These are phyloP conservation scores for Mamestra brassicae DNA, from an alignment of 2,888 invertebrate species.

Conservation along the genomic window DNA sequence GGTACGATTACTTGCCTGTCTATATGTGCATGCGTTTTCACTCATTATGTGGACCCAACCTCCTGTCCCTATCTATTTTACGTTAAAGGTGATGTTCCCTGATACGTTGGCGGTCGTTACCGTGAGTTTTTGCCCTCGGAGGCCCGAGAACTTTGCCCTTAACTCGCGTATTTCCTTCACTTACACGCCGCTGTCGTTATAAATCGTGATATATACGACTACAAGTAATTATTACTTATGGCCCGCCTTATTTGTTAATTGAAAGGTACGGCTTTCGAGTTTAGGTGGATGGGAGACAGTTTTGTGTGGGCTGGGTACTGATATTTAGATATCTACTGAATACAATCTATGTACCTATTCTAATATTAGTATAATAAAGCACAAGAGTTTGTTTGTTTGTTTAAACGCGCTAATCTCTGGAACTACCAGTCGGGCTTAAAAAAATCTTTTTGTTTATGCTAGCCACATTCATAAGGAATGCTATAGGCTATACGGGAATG, in stretches of 20 bases:
- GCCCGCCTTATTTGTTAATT: conserved; percentile 62
- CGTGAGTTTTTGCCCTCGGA: conserved; percentile 62
- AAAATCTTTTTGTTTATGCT: too few relatives aligned
- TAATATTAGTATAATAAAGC: too few relatives aligned
- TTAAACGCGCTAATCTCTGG: too few relatives aligned
- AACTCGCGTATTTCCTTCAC: conserved; percentile 69
- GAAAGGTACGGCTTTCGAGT: conserved; percentile 59
- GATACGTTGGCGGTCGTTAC: conserved; percentile 64
- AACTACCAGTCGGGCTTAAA: too few relatives aligned
- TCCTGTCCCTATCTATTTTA: neutral
- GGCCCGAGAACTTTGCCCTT: conserved; percentile 58
- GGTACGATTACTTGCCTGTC: too few relatives aligned
- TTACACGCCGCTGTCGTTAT: conserved; percentile 62
- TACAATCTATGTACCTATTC: too few relatives aligned
- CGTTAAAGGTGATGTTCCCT: conserved; percentile 41
- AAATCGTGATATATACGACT: conserved; percentile 66
- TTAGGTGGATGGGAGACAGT: conserved; percentile 36
- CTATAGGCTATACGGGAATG: too few relatives aligned
- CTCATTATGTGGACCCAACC: too few relatives aligned
- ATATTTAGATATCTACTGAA: conserved; percentile 1
- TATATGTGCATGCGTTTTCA: too few relatives aligned
- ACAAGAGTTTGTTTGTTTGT: too few relatives aligned
- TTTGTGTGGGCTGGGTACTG: conserved; percentile 26
- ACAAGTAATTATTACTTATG: conserved; percentile 67
- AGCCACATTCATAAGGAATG: too few relatives aligned